Base-by-base conservation (phyloP, 1,140 invertebrate species). In the Drepana arcuata region DNA sequence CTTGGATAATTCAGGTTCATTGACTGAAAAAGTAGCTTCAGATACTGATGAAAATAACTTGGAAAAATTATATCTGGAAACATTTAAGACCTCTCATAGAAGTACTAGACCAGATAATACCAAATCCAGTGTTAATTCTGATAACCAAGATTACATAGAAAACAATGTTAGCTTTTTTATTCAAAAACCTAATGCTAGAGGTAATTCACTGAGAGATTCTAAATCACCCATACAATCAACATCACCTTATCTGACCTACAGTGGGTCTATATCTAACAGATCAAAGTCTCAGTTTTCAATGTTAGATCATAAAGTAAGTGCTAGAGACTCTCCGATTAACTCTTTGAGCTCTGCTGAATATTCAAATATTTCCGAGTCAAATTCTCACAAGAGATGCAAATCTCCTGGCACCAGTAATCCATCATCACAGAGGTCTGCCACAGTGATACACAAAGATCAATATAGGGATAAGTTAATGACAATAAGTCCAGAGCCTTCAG, bases 11-110 rank as follows among this genome's bases (percentile, higher is more conserved):
- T 26, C 24, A 26, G 24, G 10, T 26, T n/a, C n/a, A n/a, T n/a
- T n/a, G n/a, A 26, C 4, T 26, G n/a, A 26, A 6, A 10, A 7
- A 41, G 18, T 47, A 3, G 29, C 36, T 7, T 21, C 31, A 37
- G 31, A 51, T 2, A 48, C 14, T 41, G 68, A 70, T 24, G 47
- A 70, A 7, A 74, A 79, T 52, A 63, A 69, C 50, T 61, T 83
- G 40, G 74, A 83, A 51, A 72, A 67, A 57, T 60, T 79, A 16
- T 83, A 83, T 26, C 52, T 65, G 45, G 71, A 79, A 44, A 67
- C 63, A 48, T 81, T 83, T 62, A 64, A 60, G 36, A 54, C 55
- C 21, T 66, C 70, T 18, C 53, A 62, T 11, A 46, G 45, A 32
- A 58, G 54, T 18, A 59, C 40, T 26, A 51, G 34, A 41, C 51